Evolutionary conservation across 2,888 invertebrate genomes (phyloP).

Genomic region (Eugnorisma glareosa): DNA sequence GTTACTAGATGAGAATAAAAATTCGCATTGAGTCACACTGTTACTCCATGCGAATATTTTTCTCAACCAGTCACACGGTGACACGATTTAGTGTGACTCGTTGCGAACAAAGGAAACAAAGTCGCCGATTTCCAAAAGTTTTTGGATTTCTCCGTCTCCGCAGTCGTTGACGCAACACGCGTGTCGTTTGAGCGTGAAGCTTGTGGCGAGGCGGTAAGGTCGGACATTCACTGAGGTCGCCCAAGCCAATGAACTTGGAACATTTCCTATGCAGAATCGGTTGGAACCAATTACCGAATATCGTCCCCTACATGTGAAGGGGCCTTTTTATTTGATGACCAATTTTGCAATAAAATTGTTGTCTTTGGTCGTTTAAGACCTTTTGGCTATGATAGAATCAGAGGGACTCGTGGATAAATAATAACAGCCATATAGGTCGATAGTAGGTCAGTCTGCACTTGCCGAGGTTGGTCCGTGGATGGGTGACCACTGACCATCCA

Average conservation of each 20-base stretch:
- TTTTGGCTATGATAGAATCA: conserved; percentile 31
- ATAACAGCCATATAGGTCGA: neutral
- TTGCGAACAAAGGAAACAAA: no score
- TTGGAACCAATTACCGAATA: conserved; percentile 60
- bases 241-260: conserved; percentile 57
- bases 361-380: conserved; percentile 19
- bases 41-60: no score
- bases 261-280: conserved; percentile 50
- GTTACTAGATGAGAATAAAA: no score
- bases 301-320: conserved; percentile 56
- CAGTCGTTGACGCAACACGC: neutral
- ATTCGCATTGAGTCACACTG: no score
- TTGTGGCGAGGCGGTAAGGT: conserved; percentile 30
- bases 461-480: neutral
- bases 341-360: conserved; percentile 76
- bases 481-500: neutral
- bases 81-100: no score
- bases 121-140: no score
- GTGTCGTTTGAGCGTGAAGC: neutral
- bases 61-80: no score
- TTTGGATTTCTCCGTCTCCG: neutral
- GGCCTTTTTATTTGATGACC: conserved; percentile 64
- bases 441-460: neutral
- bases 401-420: neutral
- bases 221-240: conserved; percentile 57